Base-by-base conservation (phyloP, 2,113 vertebrate genomes). In the Raphicerus campestris region DNA sequence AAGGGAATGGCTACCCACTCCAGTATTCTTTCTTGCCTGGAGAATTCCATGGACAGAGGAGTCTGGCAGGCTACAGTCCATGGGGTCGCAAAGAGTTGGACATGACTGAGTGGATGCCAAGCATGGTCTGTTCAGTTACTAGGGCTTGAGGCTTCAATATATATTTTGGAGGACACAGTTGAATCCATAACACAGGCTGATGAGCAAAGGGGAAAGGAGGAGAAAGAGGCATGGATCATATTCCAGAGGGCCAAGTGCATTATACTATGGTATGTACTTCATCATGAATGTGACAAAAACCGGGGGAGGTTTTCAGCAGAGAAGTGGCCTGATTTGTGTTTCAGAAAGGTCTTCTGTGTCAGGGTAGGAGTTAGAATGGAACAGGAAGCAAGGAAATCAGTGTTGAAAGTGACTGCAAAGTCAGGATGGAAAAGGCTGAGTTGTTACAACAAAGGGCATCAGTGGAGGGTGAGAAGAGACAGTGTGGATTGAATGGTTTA, bases 371-470 rank as follows among this genome's bases (percentile, higher is more conserved):
- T 11, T 7, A 2, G 58, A 84, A 5, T 28, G 16, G 60, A 87
- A 60, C 0, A 0, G 35, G 45, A 3, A 8, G 2, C 32, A 80
- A 30, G 28, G 60, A 49, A 55, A n/a, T 22, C 39, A 51, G 10
- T 8, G 1, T 80, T 2, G 2, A 53, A 92, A 85, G 5, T 5
- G 22, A 28, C 20, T 53, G 80, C 58, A 32, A 32, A 73, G 5
- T 66, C 6, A 45, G 75, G 10, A n/a, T 28, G 39, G 32, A 45
- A 49, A 55, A 80, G 42, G 30, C 16, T 55, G 70, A 83, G 32
- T 20, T 47, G 35, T 58, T 66, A 7, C 7, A 42, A 39, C 2
- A 24, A 10, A 55, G 24, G 8, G 30, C 15, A 8, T 15, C 22
- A 17, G 45, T 22, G 22, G 5, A 77, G 61, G 49, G 24, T 20